phyloP scores from a whole-genome alignment of 2,113 vertebrate genomes.

The Ammodytes dubius region DNA sequence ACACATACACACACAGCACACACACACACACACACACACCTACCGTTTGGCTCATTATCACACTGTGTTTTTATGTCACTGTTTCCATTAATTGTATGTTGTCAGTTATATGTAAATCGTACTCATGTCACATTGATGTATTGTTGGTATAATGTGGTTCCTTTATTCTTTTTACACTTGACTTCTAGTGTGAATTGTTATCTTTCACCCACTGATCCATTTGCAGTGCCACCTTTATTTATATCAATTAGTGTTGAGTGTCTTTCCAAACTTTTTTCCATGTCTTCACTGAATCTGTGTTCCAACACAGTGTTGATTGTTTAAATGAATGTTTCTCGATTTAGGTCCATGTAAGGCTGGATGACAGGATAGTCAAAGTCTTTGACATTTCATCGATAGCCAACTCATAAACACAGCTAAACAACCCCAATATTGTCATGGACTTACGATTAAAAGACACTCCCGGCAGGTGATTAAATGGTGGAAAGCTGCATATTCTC shows the following conservation, averaged over 20 bases:
- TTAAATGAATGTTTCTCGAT: neutral
- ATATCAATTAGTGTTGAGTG: constrained; percentile 1
- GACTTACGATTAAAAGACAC: constrained; percentile 41
- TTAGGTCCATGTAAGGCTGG: neutral
- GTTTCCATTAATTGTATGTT: neutral
- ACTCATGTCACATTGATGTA: neutral
- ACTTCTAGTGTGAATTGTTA: neutral
- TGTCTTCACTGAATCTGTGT: neutral
- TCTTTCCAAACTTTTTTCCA: neutral
- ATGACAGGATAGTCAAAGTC: constrained; percentile 1
- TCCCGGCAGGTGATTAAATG: constrained; percentile 56
- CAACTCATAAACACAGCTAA: constrained; percentile 30
- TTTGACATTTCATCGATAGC: constrained; percentile 26
- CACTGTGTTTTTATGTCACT: neutral
- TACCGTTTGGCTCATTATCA: constrained; percentile 7
- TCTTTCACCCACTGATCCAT: constrained; percentile 2
- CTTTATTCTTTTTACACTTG: neutral
- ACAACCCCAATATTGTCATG: constrained; percentile 21
- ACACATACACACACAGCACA: neutral
- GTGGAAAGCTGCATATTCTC: constrained; percentile 41
- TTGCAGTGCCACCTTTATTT: constrained; percentile 1
- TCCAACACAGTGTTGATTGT: neutral
- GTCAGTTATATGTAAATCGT: neutral
- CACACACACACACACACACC: neutral
- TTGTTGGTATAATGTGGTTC: neutral